These are phyloP conservation scores for Sylvietta virens DNA, from an alignment of 2,113 vertebrate species.

Conservation along the genomic window DNA sequence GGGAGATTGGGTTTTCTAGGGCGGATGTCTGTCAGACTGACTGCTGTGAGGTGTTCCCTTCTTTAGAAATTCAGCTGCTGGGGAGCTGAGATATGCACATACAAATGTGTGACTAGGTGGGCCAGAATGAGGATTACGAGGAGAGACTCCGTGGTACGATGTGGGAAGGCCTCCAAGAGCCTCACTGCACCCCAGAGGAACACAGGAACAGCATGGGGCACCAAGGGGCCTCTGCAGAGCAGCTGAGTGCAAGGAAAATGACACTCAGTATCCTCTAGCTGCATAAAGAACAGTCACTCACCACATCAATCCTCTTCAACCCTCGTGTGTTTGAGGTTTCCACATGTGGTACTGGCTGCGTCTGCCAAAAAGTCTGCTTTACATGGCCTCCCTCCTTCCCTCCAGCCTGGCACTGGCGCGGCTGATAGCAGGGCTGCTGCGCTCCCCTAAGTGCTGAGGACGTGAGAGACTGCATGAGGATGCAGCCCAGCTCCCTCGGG, in stretches of 20 bases:
- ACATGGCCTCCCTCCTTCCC: not conserved
- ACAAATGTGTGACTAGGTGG: not conserved
- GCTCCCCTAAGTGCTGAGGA: not conserved
- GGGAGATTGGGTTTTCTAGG: not conserved
- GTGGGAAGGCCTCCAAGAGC: not conserved
- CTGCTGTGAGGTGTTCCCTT: not conserved
- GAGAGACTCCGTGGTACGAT: fast-evolving
- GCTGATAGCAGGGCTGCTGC: not conserved
- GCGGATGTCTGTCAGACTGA: not conserved
- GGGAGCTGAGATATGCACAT: not conserved
- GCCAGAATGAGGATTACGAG: not conserved
- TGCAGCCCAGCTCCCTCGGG: not conserved
- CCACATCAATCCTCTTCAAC: not conserved
- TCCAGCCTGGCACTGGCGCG: not conserved
- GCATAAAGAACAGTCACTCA: not conserved
- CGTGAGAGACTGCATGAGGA: slow-evolving; percentile 19
- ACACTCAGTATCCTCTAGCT: not conserved
- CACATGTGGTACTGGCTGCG: not conserved
- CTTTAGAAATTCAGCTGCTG: not conserved
- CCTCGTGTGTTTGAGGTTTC: not conserved
- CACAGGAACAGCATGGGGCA: fast-evolving
- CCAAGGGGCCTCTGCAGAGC: not conserved
- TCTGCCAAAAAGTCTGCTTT: not conserved
- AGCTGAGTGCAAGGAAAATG: not conserved
- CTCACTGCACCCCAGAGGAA: not conserved